Conservation (phyloP, 2,113 vertebrate species). For the Poecile atricapillus region DNA sequence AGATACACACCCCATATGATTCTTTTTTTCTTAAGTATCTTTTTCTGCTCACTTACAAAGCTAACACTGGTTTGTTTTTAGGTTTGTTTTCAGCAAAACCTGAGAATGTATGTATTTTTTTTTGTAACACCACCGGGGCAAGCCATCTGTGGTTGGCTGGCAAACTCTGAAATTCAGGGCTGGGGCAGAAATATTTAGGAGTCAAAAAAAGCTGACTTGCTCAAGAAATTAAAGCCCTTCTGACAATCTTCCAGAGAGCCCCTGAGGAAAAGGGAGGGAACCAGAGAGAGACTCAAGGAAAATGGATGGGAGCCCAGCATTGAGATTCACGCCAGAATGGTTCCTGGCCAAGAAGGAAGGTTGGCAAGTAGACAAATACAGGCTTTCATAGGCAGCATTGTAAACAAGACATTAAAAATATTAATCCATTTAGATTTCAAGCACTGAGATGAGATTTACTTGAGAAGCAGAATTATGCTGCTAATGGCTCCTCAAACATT, state of each 20-base stretch:
- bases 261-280: conserved; percentile 66
- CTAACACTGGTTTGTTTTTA: conserved; percentile 37
- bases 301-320: conserved; percentile 67
- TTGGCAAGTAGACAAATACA: conserved; percentile 66
- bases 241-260: conserved; percentile 65
- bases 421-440: conserved; percentile 50
- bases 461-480: conserved; percentile 42
- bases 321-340: conserved; percentile 59
- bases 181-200: conserved; percentile 47
- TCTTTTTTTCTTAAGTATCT: neutral
- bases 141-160: conserved; percentile 41
- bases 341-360: conserved; percentile 64
- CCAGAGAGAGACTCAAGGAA: conserved; percentile 53
- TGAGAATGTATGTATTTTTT: conserved; percentile 11
- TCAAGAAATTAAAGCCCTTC: conserved; percentile 70
- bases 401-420: conserved; percentile 67
- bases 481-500: conserved; percentile 49
- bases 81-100: conserved; percentile 43
- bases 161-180: conserved; percentile 39
- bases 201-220: conserved; percentile 68
- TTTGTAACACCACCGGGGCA: neutral
- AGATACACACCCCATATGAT: neutral
- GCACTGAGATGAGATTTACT: conserved; percentile 22
- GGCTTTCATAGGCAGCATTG: conserved; percentile 64
- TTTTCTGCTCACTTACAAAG: neutral